These are phyloP conservation scores for Drosophila maculinotata DNA, from an alignment of 2,888 invertebrate genomes.

Conservation along the genomic window DNA sequence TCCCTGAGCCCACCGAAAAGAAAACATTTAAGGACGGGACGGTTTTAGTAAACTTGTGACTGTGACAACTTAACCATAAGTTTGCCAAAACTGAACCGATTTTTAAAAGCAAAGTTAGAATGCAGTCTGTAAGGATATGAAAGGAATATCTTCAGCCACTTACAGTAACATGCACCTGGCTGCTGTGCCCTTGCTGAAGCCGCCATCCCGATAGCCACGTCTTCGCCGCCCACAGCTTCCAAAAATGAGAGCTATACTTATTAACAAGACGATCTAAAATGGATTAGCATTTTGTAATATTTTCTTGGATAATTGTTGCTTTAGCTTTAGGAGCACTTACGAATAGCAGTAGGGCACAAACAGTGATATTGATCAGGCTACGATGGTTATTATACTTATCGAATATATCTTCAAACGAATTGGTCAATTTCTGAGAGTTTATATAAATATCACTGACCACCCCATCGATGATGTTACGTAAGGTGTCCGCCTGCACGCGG, in stretches of 20 bases:
- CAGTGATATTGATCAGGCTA: slow-evolving; percentile 30
- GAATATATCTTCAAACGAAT: slow-evolving; percentile 53
- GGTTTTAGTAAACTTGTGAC: too few relatives aligned
- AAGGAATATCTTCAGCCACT: not conserved
- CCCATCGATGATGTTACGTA: slow-evolving; percentile 47
- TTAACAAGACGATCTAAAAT: slow-evolving; percentile 39
- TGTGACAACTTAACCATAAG: too few relatives aligned
- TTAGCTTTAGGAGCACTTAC: slow-evolving; percentile 29
- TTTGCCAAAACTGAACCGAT: too few relatives aligned
- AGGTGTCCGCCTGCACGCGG: slow-evolving; percentile 18
- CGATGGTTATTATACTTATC: slow-evolving; percentile 50
- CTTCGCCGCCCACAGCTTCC: not conserved
- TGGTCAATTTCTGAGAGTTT: slow-evolving; percentile 28
- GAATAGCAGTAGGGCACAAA: slow-evolving; percentile 42
- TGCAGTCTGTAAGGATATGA: too few relatives aligned
- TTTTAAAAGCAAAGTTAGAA: too few relatives aligned
- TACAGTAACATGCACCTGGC: not conserved
- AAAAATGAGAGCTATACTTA: slow-evolving; percentile 43
- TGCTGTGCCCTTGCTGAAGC: not conserved
- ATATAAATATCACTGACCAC: slow-evolving; percentile 47
- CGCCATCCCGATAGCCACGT: not conserved
- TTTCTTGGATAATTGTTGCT: not conserved
- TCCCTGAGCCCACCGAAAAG: too few relatives aligned
- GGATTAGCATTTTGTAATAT: not conserved
- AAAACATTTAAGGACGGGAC: too few relatives aligned